Base-by-base conservation (phyloP, 2,113 vertebrate species). In the Gobiocypris rarus region DNA sequence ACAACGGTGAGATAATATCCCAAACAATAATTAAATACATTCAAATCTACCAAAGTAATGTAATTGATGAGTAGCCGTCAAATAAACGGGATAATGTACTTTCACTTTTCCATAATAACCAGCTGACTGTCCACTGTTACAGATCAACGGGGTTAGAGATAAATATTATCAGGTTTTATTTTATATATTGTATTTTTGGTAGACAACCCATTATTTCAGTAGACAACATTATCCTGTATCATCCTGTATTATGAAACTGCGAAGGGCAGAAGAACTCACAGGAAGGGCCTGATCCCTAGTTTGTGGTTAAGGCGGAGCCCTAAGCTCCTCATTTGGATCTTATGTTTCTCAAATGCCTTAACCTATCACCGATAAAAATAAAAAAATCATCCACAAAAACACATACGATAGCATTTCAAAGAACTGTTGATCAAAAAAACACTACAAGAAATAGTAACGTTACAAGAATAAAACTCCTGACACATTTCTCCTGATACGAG, bases 301-400 rank as follows among this genome's bases (percentile, higher is more conserved):
- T 69, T 31, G 48, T 70, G 80, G 80, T 82, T 82, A 54, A 82
- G 80, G 80, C 63, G 79, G 79, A 70, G 79, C 79, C 65, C 48
- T 52, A 14, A 24, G 69, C 61, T 67, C 43, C 45, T 56, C 2
- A 31, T 24, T 38, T 77, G 11, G 6, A 41, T 70, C 34, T 82
- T 13, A 43, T 41, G 22, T 43, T 22, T 22, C 17, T 31, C n/a
- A 19, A 8, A 52, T 3, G 41, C 43, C 24, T 31, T 3, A 9
- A 5, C 43, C 1, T 22, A 31, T 26, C 0, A 61, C 28, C 7
- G n/a, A 26, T 0, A 48, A 79, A 24, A 41, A 3, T 19, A 7
- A 43, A 9, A 0, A 48, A 2, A 80, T 22, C 4, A 63, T 45
- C 22, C 9, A 41, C 24, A 31, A 45, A n/a, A 58, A 43, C 22